Base-by-base conservation (phyloP, 2,113 vertebrate genomes). In the Atlantisia rogersi region DNA sequence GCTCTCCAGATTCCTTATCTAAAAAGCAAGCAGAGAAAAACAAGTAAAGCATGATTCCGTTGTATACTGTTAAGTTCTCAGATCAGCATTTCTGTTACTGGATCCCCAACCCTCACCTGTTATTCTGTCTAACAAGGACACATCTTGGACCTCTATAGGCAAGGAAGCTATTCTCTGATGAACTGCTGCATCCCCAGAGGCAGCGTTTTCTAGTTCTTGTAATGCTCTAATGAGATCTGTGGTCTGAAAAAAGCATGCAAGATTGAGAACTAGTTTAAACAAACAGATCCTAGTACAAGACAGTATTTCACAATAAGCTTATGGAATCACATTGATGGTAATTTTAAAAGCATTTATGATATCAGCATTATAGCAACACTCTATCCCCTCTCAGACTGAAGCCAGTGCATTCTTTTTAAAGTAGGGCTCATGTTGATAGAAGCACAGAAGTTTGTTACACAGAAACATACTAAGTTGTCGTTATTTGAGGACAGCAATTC, bases 141-240 rank as follows among this genome's bases (percentile, higher is more conserved):
- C 98, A 98, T 99, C 99, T 95, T 99, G 99, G 92, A 99, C 99
- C 97, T 99, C 99, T 67, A 99, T 96, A 73, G 99, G 99, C 95
- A 99, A 98, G 77, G 99, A 99, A 46, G 99, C 99, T 98, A 99
- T 99, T 92, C 99, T 98, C 97, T 99, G 99, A 96, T 99, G 99
- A 95, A 99, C 98, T 80, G 99, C 98, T 86, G 99, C 99, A 96
- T 99, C 99, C 56, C 99, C 98, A 56, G 99, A 99, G 62, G 99
- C 99, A 81, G 99, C 99, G 24, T 99, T 99, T 97, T 99, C 99
- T 95, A 99, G 98, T 97, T 99, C 99, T 98, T 99, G 99, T 92
- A 99, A 98, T 68, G 99, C 99, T 98, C 98, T 99, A 97, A 99
- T 99, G 95, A 99, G 98, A 97, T 99, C 99, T 79, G 98, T 98